Evolutionary conservation across 2,113 vertebrate genomes (phyloP), one percentile per base, ranked within the genome.

Genomic region (Bothrops jararaca): DNA sequence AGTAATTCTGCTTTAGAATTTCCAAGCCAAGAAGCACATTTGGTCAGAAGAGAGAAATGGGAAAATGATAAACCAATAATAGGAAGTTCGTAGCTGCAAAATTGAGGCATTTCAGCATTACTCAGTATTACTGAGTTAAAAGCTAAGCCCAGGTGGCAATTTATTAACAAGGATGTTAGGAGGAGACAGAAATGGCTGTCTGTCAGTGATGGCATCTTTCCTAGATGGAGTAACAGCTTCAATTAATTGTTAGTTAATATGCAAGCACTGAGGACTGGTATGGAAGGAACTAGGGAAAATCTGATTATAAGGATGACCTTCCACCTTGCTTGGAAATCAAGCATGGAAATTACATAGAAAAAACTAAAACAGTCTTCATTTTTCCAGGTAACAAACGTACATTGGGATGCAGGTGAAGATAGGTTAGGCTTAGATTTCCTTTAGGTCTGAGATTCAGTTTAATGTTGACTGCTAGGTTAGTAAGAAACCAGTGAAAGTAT

Each of bases 81-180:
- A 12, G 10, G 39, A 26, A 26, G 1, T 5, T 60, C 69, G 64
- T 8, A 0, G 0, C 80, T 86, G 0, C 0, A 24, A 42, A 3
- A 29, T 42, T 48, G 57, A 0, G 12, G 52, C 0, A 0, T 10
- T 92, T 3, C 2, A 29, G 45, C 5, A 20, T 48, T 53, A 57
- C 13, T 23, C 0, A 7, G 8, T 53, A 45, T 29, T 92, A 50
- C 86, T 42, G 2, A 42, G 10, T 42, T 58, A 60, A 89, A 93
- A 39, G 22, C 4, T 90, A 0, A 4, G 11, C 64, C 60, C 52
- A 87, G 50, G 29, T 0, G 1, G 0, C 5, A 13, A 56, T 26
- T 89, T 92, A 56, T 60, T 0, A 0, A 42, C 3, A 7, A 69
- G 23, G 42, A 34, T 54, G 20, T n/a, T 60, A 87, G 86, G 15